These are phyloP conservation scores for Virgularia gustaviana DNA, from an alignment of 92 coral and sea anemone genomes.

Conservation along the genomic window DNA sequence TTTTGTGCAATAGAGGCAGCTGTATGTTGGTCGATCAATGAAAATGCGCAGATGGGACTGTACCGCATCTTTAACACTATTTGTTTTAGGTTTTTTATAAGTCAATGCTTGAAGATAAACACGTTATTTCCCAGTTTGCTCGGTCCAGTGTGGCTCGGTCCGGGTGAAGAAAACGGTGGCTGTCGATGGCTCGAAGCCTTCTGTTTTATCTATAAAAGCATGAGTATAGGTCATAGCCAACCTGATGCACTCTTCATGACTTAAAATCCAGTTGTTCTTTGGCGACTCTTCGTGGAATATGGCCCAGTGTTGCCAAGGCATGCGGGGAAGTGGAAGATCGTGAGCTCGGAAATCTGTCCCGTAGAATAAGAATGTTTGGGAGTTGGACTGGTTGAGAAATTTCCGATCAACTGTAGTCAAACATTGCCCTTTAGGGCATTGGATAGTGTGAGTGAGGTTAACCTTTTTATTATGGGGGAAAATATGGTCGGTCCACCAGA, in stretches of 20 bases:
- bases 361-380: constrained; percentile 78
- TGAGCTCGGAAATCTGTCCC: constrained; percentile 94
- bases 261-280: constrained; percentile 97
- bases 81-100: too few relatives aligned
- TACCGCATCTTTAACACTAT: too few relatives aligned
- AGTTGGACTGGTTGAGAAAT: constrained; percentile 66
- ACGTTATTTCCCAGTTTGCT: too few relatives aligned
- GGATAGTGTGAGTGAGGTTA: constrained; percentile 58
- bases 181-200: too few relatives aligned
- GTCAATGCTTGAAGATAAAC: too few relatives aligned
- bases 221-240: constrained; percentile 3
- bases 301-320: constrained; percentile 98
- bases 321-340: constrained; percentile 84
- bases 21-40: too few relatives aligned
- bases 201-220: too few relatives aligned
- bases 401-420: constrained; percentile 65
- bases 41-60: too few relatives aligned
- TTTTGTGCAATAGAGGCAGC: too few relatives aligned
- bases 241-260: constrained; percentile 82
- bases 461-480: constrained; percentile 74
- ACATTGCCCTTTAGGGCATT: constrained; percentile 72
- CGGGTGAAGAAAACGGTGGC: too few relatives aligned
- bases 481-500: constrained; percentile 94
- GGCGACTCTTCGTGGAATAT: constrained; percentile 98
- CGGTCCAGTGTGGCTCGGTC: too few relatives aligned